These are phyloP conservation scores for Lysandra coridon DNA, from an alignment of 2,888 invertebrate genomes.

Conservation along the genomic window DNA sequence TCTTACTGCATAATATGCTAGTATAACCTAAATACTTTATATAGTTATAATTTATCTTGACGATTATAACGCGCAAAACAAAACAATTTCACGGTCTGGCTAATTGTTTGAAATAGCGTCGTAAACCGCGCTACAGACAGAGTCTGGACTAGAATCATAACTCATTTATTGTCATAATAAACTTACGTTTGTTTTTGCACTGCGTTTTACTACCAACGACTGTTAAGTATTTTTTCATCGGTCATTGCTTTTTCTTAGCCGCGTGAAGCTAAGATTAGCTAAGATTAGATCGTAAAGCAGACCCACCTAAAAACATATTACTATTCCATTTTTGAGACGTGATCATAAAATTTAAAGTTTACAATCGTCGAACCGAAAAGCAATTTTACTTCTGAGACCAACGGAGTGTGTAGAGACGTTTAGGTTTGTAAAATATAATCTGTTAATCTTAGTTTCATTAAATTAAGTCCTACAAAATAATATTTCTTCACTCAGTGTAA, in stretches of 20 bases:
- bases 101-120: slow-evolving; percentile 25
- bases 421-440: no score
- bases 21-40: not conserved
- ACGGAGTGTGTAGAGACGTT: no score
- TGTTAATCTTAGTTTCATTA: no score
- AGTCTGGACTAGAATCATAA: slow-evolving; percentile 23
- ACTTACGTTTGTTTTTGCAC: slow-evolving; percentile 12
- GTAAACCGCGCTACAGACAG: slow-evolving; percentile 14
- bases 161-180: slow-evolving; percentile 19
- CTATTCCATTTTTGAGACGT: no score
- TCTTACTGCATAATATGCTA: no score
- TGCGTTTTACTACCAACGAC: not conserved
- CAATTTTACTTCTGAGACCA: no score
- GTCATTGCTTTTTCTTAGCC: not conserved
- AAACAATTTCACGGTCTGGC: slow-evolving; percentile 12
- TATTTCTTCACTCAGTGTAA: no score
- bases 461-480: no score
- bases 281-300: no score
- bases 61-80: not conserved
- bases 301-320: no score
- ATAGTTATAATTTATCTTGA: not conserved
- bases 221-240: slow-evolving; percentile 10
- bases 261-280: not conserved
- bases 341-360: no score
- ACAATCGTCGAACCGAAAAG: no score